Evolutionary conservation across 2,113 vertebrate species (phyloP).

Genomic region (Pholis gunnellus): DNA sequence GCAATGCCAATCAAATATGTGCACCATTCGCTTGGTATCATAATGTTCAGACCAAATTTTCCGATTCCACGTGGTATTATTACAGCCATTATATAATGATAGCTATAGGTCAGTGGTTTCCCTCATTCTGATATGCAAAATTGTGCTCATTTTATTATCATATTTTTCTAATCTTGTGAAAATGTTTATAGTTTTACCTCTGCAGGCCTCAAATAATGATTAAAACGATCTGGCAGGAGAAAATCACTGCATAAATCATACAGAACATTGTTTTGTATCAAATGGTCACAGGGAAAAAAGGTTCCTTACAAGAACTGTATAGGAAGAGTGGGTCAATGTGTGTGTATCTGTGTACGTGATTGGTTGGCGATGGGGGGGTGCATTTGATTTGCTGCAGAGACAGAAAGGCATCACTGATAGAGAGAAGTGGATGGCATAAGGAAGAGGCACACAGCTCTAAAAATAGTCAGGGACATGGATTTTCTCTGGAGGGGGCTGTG

Average conservation of each 20-base stretch:
- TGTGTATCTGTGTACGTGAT: slow-evolving; percentile 8
- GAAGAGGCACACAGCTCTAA: slow-evolving; percentile 60
- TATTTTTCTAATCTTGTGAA: not conserved
- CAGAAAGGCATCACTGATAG: slow-evolving; percentile 54
- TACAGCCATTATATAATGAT: not conserved
- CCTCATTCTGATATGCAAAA: not conserved
- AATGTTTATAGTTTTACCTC: not conserved
- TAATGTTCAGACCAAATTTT: not conserved
- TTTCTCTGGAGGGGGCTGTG: slow-evolving; percentile 46
- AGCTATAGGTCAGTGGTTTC: not conserved
- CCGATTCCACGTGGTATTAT: not conserved
- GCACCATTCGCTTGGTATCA: not conserved
- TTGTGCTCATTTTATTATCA: not conserved
- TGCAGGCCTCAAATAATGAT: not conserved
- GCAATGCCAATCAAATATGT: not conserved
- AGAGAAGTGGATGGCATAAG: slow-evolving; percentile 54
- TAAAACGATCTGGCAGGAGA: not conserved
- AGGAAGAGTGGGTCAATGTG: not conserved
- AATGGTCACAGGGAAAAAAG: not conserved
- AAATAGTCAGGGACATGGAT: slow-evolving; percentile 71
- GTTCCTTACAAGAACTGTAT: not conserved
- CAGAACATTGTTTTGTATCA: not conserved
- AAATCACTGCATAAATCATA: not conserved
- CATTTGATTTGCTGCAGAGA: slow-evolving; percentile 40
- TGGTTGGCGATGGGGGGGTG: slow-evolving; percentile 17